Base-by-base conservation (phyloP, 2,888 invertebrate species). In the Stenchaetothrips biformis region DNA sequence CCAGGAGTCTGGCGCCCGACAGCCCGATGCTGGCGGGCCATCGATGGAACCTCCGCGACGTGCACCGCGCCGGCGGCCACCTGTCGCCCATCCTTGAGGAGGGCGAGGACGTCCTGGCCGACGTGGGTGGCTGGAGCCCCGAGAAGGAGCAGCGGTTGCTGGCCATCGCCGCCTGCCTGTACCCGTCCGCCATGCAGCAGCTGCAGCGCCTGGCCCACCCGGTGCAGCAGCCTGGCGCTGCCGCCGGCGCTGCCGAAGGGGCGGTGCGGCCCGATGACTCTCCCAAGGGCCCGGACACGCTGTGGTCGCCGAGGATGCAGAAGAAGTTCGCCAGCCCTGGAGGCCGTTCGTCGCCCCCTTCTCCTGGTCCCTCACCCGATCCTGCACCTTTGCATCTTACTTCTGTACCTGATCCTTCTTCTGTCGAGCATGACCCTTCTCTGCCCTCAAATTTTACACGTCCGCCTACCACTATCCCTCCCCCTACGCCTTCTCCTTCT, bases 21-120 rank as follows among this genome's bases (percentile, higher is more conserved):
- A 67, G 67, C 67, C 67, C 67, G 21, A n/a, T 67, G 67, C 67
- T 67, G 4, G n/a, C 67, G 21, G 67, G 67, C n/a, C 25, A 67
- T 21, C 9, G 9, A 7, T 67, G 67, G 67, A 67, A 21, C 67
- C 67, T 67, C 21, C 67, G n/a, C 21, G 67, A 67, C 67, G 25
- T 67, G 7, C n/a, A 21, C 21, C 67, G 67, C 67, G 67, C 67
- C 21, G 67, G 67, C 67, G 67, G 67, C 4, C 67, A 67, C 21
- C 67, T 67, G 67, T 67, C 67, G 67, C 67, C 67, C 67, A 67
- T 67, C 67, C 67, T 67, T 21, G 67, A 67, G 67, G 67, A 67
- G 21, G 67, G 67, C 67, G 25, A 25, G 21, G 21, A 67, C 21
- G 21, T 9, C 67, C 21, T 6, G 21, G 21, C 9, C n/a, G 67